Conservation (phyloP, 2,797 vertebrate genomes). For the Pipistrellus pipistrellus region DNA sequence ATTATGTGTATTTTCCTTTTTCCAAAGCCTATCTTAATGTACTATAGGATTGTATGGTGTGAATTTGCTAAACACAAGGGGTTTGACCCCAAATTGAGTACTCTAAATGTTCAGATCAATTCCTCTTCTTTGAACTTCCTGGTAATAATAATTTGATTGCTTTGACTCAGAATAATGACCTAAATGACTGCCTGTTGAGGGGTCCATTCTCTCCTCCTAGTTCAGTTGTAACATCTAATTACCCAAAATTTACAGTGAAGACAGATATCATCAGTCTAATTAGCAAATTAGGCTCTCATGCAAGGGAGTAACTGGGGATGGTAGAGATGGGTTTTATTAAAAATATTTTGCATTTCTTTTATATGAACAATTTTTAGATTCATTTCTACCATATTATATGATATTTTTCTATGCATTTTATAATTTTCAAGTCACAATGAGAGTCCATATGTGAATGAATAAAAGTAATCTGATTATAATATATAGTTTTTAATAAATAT, state of each 20-base stretch:
- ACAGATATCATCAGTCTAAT: conserved; percentile 64
- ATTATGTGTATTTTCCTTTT: neutral
- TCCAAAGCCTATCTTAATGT: conserved; percentile 31
- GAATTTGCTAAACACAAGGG: conserved; percentile 3
- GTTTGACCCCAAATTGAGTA: neutral
- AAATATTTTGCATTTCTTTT: conserved; percentile 54
- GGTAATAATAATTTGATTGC: conserved; percentile 55
- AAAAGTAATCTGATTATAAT: conserved; percentile 9
- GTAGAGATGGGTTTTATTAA: neutral
- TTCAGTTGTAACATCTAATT: conserved; percentile 68
- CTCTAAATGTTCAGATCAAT: conserved; percentile 40
- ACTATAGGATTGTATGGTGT: neutral
- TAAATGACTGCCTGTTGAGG: conserved; percentile 4
- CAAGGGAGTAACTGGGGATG: neutral
- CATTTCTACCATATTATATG: neutral
- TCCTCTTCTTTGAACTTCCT: conserved; percentile 28
- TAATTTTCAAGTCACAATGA: conserved; percentile 11
- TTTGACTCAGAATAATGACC: conserved; percentile 54
- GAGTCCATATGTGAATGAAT: neutral
- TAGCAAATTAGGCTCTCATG: conserved; percentile 56
- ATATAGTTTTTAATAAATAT: conserved; percentile 34
- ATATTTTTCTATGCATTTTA: conserved; percentile 22
- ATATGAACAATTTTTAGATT: conserved; percentile 1
- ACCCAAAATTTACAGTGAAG: conserved; percentile 47
- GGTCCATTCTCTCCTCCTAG: conserved; percentile 5